phyloP scores from a whole-genome alignment of 2,888 invertebrate genomes.

The Stictocephala bisonia region DNA sequence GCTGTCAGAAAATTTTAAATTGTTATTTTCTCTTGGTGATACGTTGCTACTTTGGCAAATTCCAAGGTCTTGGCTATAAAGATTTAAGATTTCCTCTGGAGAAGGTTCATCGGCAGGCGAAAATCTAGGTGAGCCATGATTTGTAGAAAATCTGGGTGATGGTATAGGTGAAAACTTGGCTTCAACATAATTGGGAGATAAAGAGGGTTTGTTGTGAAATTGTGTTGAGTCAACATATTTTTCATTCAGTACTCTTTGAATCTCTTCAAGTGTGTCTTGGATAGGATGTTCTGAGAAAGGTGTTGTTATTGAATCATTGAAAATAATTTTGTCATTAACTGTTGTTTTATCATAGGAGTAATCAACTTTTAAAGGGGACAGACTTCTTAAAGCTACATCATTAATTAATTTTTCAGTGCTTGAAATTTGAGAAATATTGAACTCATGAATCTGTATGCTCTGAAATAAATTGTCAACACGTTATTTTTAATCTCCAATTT shows the following conservation, averaged over 20 bases:
- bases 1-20: not conserved
- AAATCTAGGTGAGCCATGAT: not conserved
- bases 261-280: not conserved
- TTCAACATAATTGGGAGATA: too few relatives aligned
- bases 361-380: too few relatives aligned
- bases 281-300: constrained; percentile 6
- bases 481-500: too few relatives aligned
- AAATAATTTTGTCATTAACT: constrained; percentile 4
- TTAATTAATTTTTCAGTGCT: too few relatives aligned
- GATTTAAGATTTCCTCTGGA: constrained; percentile 6
- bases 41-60: not conserved
- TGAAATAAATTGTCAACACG: too few relatives aligned
- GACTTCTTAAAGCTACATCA: too few relatives aligned
- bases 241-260: constrained; percentile 15
- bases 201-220: too few relatives aligned
- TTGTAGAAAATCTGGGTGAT: not conserved
- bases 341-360: too few relatives aligned
- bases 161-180: not conserved
- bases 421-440: too few relatives aligned
- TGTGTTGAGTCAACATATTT: too few relatives aligned
- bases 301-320: not conserved
- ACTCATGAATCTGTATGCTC: too few relatives aligned
- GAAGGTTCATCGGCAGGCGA: not conserved
- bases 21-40: not conserved
- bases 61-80: constrained; percentile 16